phyloP scores from a whole-genome alignment of 2,113 vertebrate genomes.

The Centropus unirufus region DNA sequence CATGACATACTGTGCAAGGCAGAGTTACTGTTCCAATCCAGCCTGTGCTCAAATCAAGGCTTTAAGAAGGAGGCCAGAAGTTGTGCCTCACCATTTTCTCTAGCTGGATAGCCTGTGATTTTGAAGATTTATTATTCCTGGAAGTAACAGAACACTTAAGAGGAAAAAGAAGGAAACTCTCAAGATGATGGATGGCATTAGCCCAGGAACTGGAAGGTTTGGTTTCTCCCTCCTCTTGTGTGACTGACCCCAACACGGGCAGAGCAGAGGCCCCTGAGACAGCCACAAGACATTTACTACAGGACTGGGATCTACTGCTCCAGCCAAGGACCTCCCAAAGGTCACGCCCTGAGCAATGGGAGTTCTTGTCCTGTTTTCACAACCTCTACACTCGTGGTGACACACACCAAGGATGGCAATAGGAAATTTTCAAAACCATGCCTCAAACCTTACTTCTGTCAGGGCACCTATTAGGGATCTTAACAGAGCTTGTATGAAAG shows the following conservation, averaged over 20 bases:
- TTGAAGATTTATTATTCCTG: background rate
- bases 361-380: background rate
- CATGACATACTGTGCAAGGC: background rate
- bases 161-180: background rate
- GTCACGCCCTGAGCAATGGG: rapidly evolving
- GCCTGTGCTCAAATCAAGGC: background rate
- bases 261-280: background rate
- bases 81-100: background rate
- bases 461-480: background rate
- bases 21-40: background rate
- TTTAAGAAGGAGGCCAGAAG: background rate
- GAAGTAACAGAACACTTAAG: background rate
- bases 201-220: background rate
- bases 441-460: background rate
- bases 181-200: background rate
- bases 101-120: background rate
- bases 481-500: background rate
- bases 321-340: background rate
- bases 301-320: background rate
- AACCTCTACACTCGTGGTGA: background rate
- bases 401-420: background rate
- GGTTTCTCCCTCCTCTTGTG: background rate
- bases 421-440: rapidly evolving
- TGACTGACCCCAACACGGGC: background rate
- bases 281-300: background rate